phyloP scores from a whole-genome alignment of 1,140 invertebrate genomes.

The Drosophila auraria region DNA sequence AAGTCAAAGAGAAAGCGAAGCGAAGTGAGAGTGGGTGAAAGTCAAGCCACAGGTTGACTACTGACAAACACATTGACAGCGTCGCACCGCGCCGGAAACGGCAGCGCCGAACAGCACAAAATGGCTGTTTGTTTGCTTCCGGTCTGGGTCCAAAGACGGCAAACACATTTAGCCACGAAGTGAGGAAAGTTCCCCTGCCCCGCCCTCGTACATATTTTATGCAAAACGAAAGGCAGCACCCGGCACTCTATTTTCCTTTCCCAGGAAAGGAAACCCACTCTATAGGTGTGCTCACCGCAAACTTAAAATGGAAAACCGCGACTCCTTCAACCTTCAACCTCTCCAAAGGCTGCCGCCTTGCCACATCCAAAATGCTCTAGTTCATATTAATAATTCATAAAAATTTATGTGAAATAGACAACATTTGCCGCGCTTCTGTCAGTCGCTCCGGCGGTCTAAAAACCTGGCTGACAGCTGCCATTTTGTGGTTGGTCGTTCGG shows the following conservation, averaged over 20 bases:
- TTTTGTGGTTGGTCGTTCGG: conserved; percentile 7
- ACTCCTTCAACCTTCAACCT: conserved; percentile 1
- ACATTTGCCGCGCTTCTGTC: conserved; percentile 33
- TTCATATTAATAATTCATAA: conserved; percentile 80
- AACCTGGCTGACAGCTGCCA: conserved; percentile 39
- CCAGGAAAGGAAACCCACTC: neutral
- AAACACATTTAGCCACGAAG: conserved; percentile 73
- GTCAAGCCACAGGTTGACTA: conserved; percentile 73
- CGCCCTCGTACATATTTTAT: conserved; percentile 51
- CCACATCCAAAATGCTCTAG: conserved; percentile 61
- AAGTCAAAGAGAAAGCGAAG: conserved; percentile 45
- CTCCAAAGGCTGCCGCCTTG: conserved; percentile 7
- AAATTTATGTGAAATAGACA: conserved; percentile 76
- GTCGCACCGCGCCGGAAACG: conserved; percentile 50
- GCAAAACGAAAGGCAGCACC: conserved; percentile 53
- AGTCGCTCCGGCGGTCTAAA: conserved; percentile 21
- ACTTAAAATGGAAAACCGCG: conserved; percentile 54
- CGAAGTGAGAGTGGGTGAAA: conserved; percentile 16
- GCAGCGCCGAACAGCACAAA: conserved; percentile 59
- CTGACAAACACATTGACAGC: conserved; percentile 61
- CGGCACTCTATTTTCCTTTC: conserved; percentile 19
- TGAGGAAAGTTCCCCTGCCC: conserved; percentile 28
- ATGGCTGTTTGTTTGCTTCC: conserved; percentile 80
- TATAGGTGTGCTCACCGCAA: conserved; percentile 30
- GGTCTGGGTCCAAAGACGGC: conserved; percentile 68